A percentile compares a stretch with the other conserved stretches of the same genome.
Evolutionary conservation across 2,113 vertebrate species (phyloP).

Genomic region (Lepidiolamprologus cunningtoni): DNA sequence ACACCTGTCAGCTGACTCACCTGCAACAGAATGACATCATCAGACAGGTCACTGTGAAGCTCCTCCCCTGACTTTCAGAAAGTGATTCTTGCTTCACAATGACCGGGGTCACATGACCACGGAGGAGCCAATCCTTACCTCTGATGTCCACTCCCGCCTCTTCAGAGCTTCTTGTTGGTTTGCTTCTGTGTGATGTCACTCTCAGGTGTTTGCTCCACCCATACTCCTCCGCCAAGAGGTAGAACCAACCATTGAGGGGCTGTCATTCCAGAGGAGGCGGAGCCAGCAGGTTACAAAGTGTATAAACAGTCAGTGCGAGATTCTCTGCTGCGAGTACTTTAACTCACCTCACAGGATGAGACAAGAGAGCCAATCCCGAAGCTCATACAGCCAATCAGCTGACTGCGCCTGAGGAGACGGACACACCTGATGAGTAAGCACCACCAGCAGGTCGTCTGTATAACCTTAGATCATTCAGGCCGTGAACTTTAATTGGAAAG

Average conservation of each 20-base stretch:
- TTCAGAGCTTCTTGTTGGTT: not conserved
- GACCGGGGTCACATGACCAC: not conserved
- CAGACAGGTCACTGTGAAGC: not conserved
- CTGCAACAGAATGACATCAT: not conserved
- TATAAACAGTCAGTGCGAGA: conserved; percentile 24
- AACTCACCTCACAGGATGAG: conserved; percentile 15
- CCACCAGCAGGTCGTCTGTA: not conserved
- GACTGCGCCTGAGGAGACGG: conserved; percentile 49
- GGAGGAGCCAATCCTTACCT: not conserved
- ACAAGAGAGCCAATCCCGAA: conserved; percentile 82
- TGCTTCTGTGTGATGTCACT: conserved; percentile 62
- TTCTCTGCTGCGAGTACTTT: not conserved
- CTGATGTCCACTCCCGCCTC: not conserved
- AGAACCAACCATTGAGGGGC: conserved; percentile 84
- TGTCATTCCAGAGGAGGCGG: conserved; percentile 10
- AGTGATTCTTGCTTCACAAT: not conserved
- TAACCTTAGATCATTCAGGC: not conserved
- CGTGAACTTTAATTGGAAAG: not conserved
- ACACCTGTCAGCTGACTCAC: not conserved
- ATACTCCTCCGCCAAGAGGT: conserved; percentile 78
- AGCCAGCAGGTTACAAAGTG: not conserved
- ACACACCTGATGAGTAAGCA: not conserved
- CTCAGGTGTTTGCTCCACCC: conserved; percentile 83
- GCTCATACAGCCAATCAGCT: conserved; percentile 87
- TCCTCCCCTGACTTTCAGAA: not conserved